Base-by-base conservation (phyloP, 2,797 vertebrate species). In the Lemur catta region DNA sequence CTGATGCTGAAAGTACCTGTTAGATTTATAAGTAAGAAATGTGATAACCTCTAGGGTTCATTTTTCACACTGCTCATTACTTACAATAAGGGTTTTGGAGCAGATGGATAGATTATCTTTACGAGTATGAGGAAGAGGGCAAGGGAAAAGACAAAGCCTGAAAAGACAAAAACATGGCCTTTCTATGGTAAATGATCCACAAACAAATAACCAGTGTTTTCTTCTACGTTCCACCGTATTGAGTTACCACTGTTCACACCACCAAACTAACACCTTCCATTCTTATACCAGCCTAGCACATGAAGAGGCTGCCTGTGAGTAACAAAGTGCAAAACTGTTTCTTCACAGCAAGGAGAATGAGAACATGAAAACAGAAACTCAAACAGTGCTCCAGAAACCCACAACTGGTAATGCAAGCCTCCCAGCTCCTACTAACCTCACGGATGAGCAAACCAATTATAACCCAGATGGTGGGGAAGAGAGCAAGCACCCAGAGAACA, bases 341-440 rank as follows among this genome's bases (percentile, higher is more conserved):
- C 75, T 95, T 91, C 61, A 67, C 91, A 98, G 97, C 48, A 92
- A 93, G 61, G 94, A 97, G n/a, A 96, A 98, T 46, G 94, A 97
- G 65, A 97, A 89, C 0, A 4, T 61, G 71, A 97, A 97, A 85
- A 91, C 82, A 89, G 96, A 98, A 97, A 93, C 63, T 90, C 96
- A 89, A 92, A 28, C 1, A 4, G 41, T 75, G 7, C 95, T 95
- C 92, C 95, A 96, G 95, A 97, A 97, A 94, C 90, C 97, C 75
- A 24, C 41, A 76, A 74, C 33, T 28, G 63, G 4, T 96, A 96
- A 97, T 72, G 22, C 90, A 97, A 98, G 55, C 6, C 28, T 91
- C 96, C 91, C 94, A 95, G 91, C 79, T 95, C 46, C 93, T 84
- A 46, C 80, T 85, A 96, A 96, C 65, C 69, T 92, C 93, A 18